These are phyloP conservation scores for Chironomus tentans DNA, from an alignment of 2,888 invertebrate species.

Conservation along the genomic window DNA sequence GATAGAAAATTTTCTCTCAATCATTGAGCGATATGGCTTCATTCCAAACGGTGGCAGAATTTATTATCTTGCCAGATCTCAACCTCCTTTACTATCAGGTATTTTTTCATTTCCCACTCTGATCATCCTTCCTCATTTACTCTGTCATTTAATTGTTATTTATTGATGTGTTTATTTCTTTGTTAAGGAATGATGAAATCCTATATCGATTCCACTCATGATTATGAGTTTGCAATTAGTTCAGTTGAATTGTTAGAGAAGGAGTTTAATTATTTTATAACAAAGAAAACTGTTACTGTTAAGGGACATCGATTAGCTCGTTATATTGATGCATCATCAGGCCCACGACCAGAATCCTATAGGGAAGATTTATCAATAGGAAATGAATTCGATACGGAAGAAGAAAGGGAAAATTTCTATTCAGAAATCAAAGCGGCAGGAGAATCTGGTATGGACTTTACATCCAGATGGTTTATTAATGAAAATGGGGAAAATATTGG, in stretches of 20 bases:
- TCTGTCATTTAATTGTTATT: background rate
- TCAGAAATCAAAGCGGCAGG: conserved; percentile 82
- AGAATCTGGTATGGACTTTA: conserved; percentile 96
- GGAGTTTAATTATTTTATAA: conserved; percentile 78
- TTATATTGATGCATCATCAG: conserved; percentile 64
- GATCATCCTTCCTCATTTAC: background rate
- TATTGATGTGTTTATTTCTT: background rate
- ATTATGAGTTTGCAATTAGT: conserved; percentile 55
- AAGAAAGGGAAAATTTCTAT: conserved; percentile 58
- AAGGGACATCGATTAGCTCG: conserved; percentile 58
- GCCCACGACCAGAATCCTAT: conserved; percentile 88
- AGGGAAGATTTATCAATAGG: conserved; percentile 59
- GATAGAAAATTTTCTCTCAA: conserved; percentile 73
- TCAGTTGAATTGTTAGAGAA: conserved; percentile 59
- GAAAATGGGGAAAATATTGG: conserved; percentile 60
- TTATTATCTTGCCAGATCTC: conserved; percentile 75
- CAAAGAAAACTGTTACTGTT: conserved; percentile 56
- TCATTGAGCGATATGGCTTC: conserved; percentile 68
- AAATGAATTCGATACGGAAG: conserved; percentile 44
- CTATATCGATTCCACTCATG: conserved; percentile 63
- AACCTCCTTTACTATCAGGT: conserved; percentile 67
- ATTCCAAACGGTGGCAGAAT: conserved; percentile 88
- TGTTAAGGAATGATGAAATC: conserved; percentile 58
- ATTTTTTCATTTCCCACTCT: background rate
- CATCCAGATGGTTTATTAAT: conserved; percentile 74